Evolutionary conservation across 1,140 invertebrate species (phyloP), one percentile per base, ranked within the genome.

Genomic region (Papilio dardanus): DNA sequence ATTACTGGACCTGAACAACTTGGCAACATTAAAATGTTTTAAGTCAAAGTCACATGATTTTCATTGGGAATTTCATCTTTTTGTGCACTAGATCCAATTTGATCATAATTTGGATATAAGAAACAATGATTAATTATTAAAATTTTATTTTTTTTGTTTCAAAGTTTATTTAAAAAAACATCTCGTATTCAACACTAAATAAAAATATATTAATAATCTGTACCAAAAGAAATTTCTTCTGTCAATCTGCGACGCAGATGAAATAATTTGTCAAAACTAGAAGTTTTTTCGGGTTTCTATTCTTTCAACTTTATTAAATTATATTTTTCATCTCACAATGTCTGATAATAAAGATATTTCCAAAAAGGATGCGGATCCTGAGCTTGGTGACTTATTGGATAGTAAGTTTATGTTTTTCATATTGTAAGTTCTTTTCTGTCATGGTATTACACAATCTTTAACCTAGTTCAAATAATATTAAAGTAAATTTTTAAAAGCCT

Each of bases 331-430:
- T 14, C 6, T 79, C 73, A 88, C 67, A 77, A 92, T 92, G 91
- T 86, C 91, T 7, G 89, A 92, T 35, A 90, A 88, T 77, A 90
- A 92, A 73, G 84, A 91, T 78, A 77, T 83, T 31, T 71, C 82
- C 16, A 89, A 88, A 81, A 87, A 88, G 30, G 89, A 88, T 10
- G 81, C 81, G 0, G 92, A 93, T 69, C 88, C 89, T 0, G 92
- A 93, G 82, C 78, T 93, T 66, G 91, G 92, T 67, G 92, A 93
- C 78, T 86, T 93, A 79, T 81, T 93, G 77, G 86, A 92, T 79
- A 92, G 92, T 93, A 81, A 87, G 90, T 87, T 71, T 31, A 30
- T 73, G 76, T 69, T 81, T 81, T 73, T 75, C 40, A 21, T 54
- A 67, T 58, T 74, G 78, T 33, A 76, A 75, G 74, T 69, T 80